Percentiles rank a stretch among this genome's conserved stretches.
Evolutionary conservation across 2,888 invertebrate genomes (phyloP).

Genomic region (Agonopterix arenella): DNA sequence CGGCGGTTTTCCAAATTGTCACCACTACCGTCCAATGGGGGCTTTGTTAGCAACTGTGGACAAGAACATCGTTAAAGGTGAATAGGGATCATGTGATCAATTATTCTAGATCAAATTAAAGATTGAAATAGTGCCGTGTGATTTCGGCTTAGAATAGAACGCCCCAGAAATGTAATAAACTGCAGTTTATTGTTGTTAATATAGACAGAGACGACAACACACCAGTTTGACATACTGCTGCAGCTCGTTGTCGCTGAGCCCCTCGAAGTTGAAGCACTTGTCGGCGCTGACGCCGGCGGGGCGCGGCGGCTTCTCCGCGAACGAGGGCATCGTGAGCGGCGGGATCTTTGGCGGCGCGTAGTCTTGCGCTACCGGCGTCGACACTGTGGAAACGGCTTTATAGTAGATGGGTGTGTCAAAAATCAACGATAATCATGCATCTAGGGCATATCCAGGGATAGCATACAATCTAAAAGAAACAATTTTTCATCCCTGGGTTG

Average conservation of each 20-base stretch:
- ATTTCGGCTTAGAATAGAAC: too few relatives aligned
- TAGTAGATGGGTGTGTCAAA: too few relatives aligned
- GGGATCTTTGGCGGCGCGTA: conserved; percentile 26
- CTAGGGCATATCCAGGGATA: too few relatives aligned
- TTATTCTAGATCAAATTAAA: too few relatives aligned
- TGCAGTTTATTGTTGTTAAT: too few relatives aligned
- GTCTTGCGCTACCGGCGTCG: conserved; percentile 29
- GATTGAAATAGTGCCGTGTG: too few relatives aligned
- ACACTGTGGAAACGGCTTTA: conserved; percentile 14
- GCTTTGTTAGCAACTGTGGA: conserved; percentile 70
- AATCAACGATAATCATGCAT: too few relatives aligned
- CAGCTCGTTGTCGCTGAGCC: conserved; percentile 52
- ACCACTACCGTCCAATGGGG: conserved; percentile 44
- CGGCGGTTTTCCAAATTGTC: conserved; percentile 10
- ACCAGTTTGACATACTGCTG: conserved; percentile 66
- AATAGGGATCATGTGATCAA: too few relatives aligned
- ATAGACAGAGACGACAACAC: conserved; percentile 9
- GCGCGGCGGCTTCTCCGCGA: neutral
- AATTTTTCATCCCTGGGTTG: too few relatives aligned
- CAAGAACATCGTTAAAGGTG: neutral
- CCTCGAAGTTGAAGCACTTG: conserved; percentile 28
- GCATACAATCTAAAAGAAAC: too few relatives aligned
- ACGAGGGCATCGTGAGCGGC: conserved; percentile 24
- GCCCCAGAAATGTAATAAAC: too few relatives aligned
- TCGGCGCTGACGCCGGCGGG: conserved; percentile 5